Percentiles rank a stretch among this genome's conserved stretches.
phyloP scores from a whole-genome alignment of 2,113 vertebrate species.

The Hemicordylus capensis region DNA sequence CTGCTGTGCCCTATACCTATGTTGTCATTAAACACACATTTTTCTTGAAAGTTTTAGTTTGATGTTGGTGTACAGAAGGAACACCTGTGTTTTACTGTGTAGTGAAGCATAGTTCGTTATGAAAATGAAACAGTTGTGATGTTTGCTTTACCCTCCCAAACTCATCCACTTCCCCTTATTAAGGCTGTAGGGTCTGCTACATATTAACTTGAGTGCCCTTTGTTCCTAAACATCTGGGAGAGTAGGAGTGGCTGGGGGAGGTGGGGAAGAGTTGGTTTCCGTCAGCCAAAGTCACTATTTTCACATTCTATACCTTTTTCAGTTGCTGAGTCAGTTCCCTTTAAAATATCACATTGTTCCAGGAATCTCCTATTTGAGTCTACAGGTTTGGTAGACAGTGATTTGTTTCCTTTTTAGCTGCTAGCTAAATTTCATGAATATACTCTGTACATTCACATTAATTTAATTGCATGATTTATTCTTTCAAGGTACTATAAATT shows the following conservation, averaged over 20 bases:
- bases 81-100: conserved; percentile 19
- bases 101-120: not conserved
- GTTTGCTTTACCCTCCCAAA: conserved; percentile 52
- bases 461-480: conserved; percentile 57
- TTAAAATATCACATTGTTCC: conserved; percentile 47
- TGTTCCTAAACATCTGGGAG: conserved; percentile 24
- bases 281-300: conserved; percentile 25
- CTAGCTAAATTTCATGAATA: conserved; percentile 50
- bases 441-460: conserved; percentile 55
- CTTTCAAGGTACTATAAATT: conserved; percentile 55
- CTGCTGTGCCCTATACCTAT: not conserved
- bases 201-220: conserved; percentile 28
- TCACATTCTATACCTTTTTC: conserved; percentile 7
- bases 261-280: conserved; percentile 2
- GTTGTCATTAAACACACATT: not conserved
- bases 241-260: not conserved
- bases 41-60: conserved; percentile 11
- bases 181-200: conserved; percentile 42
- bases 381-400: conserved; percentile 44
- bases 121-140: not conserved
- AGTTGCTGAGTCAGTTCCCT: conserved; percentile 47
- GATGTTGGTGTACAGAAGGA: not conserved
- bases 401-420: conserved; percentile 33
- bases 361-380: conserved; percentile 29
- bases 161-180: conserved; percentile 26